Percentiles rank a stretch among this genome's conserved stretches.
Conservation (phyloP, 2,113 vertebrate species). For the Gulo gulo region DNA sequence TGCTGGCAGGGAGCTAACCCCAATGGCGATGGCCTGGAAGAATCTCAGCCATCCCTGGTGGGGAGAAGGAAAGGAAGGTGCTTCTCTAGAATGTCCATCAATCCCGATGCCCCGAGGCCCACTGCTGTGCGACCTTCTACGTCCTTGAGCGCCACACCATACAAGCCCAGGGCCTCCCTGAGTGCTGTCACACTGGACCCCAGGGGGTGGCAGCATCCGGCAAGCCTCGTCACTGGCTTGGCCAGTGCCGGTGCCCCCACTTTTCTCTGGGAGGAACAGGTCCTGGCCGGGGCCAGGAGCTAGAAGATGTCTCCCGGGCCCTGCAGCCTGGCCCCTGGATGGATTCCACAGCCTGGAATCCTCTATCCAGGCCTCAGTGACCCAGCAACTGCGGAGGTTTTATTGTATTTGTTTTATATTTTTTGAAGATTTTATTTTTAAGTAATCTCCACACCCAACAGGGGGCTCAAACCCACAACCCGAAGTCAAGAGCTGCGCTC, state of each 20-base stretch:
- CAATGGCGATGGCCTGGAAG: neutral
- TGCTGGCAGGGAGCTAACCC: neutral
- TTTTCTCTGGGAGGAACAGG: neutral
- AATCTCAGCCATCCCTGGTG: neutral
- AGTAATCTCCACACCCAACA: neutral
- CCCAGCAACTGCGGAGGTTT: neutral
- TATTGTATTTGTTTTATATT: neutral
- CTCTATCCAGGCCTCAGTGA: neutral
- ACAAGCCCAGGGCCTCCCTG: neutral
- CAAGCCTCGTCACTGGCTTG: neutral
- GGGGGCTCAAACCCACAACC: neutral
- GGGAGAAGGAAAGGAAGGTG: neutral
- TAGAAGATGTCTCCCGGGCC: neutral
- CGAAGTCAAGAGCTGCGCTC: fast-evolving
- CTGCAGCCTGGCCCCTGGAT: neutral
- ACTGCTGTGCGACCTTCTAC: neutral
- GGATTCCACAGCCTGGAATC: neutral
- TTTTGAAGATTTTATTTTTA: neutral
- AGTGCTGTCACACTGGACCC: neutral
- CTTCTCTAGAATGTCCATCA: neutral
- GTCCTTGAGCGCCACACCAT: fast-evolving
- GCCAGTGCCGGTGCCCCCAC: fast-evolving
- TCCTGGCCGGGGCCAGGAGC: neutral
- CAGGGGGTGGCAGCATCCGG: neutral
- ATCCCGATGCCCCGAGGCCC: neutral